These are phyloP conservation scores for Nicator chloris DNA, from an alignment of 2,113 vertebrate genomes.

Conservation along the genomic window DNA sequence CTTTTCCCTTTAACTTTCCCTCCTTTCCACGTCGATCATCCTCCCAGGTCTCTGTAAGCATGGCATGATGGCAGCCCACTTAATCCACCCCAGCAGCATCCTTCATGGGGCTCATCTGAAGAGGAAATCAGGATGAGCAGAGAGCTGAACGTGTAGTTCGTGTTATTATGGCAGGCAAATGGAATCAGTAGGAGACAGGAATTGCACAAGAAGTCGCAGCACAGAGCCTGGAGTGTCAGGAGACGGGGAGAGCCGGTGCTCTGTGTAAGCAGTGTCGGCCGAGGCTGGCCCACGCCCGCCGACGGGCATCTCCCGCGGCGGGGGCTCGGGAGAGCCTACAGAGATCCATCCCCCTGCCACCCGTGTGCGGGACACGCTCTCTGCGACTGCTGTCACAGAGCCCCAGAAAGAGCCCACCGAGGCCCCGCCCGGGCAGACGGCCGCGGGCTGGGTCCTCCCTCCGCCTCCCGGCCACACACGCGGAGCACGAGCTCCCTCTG, in stretches of 20 bases:
- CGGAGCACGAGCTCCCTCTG: conserved; percentile 26
- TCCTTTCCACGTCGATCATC: accelerated
- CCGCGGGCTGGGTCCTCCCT: not conserved
- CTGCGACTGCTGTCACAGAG: not conserved
- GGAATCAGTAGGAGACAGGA: not conserved
- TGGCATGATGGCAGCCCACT: accelerated
- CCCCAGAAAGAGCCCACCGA: not conserved
- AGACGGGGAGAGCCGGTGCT: accelerated
- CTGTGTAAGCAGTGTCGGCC: not conserved
- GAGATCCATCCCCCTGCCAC: not conserved
- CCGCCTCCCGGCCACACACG: not conserved
- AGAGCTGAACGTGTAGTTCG: accelerated
- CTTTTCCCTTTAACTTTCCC: not conserved
- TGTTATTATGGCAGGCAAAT: not conserved
- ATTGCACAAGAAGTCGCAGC: not conserved
- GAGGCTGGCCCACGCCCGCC: not conserved
- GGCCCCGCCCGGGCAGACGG: not conserved
- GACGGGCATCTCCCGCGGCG: accelerated
- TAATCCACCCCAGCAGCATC: not conserved
- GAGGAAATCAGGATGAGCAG: not conserved
- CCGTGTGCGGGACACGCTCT: not conserved
- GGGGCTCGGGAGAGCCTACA: not conserved
- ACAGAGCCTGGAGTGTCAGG: not conserved
- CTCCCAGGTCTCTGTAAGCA: accelerated
- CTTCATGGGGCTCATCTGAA: not conserved